phyloP scores from a whole-genome alignment of 2,888 invertebrate species.

The Xylota segnis region DNA sequence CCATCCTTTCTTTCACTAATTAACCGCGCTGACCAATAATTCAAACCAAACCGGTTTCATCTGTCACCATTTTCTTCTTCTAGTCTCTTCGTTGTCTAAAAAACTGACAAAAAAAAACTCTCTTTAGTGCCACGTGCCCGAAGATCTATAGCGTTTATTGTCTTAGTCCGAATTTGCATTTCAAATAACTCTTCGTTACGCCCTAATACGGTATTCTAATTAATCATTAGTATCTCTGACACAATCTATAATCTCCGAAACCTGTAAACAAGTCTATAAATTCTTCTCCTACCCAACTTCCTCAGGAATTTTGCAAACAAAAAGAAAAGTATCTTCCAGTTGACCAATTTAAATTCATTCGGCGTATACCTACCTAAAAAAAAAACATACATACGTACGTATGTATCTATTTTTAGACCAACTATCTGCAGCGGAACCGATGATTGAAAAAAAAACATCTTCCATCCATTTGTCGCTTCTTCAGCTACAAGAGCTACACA shows the following conservation, averaged over 20 bases:
- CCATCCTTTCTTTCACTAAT: too few species aligned
- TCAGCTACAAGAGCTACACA: not conserved
- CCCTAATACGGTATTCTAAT: slow-evolving; percentile 4
- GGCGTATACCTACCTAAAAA: not conserved
- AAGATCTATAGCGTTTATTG: not conserved
- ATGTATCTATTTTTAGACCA: slow-evolving; percentile 35
- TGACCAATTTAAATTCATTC: slow-evolving; percentile 55
- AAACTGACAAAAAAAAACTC: not conserved
- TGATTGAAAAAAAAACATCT: not conserved
- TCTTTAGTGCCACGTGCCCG: not conserved
- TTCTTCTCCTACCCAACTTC: not conserved
- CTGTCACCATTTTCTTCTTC: too few species aligned
- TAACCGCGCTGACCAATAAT: too few species aligned
- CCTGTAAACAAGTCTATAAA: slow-evolving; percentile 36
- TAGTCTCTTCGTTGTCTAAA: not conserved
- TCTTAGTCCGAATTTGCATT: not conserved
- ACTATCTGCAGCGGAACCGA: slow-evolving; percentile 34
- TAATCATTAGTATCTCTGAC: slow-evolving; percentile 12
- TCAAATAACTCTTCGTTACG: slow-evolving; percentile 14
- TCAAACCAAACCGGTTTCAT: too few species aligned
- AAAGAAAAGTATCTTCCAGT: slow-evolving; percentile 11
- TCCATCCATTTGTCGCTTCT: not conserved
- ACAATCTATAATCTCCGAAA: slow-evolving; percentile 21
- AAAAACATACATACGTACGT: slow-evolving; percentile 1
- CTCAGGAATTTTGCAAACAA: slow-evolving; percentile 17